Percentiles rank a stretch among this genome's conserved stretches.
Conservation (phyloP, 1,140 invertebrate species). For the Drosophila sturtevanti region DNA sequence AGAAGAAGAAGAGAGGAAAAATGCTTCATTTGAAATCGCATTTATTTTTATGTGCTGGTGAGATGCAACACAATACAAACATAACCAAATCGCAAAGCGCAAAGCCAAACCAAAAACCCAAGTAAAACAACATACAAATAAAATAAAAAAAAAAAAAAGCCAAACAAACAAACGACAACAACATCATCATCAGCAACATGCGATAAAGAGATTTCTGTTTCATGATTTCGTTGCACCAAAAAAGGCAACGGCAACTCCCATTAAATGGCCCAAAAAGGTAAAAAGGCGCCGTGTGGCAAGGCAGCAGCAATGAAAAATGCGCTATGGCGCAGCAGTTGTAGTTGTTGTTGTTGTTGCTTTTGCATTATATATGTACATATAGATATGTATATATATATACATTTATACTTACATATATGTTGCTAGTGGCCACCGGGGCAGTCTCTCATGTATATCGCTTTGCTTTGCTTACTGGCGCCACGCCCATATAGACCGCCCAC, state of each 20-base stretch:
- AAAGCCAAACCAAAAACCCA: too few species aligned
- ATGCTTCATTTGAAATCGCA: slow-evolving; percentile 44
- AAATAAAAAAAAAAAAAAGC: slow-evolving; percentile 23
- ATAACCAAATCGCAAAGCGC: too few species aligned
- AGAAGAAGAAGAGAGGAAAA: too few species aligned
- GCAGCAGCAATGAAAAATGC: background rate
- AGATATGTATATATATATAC: too few species aligned
- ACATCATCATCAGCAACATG: slow-evolving; percentile 37
- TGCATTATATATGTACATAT: too few species aligned
- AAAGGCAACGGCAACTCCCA: slow-evolving; percentile 80
- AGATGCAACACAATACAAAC: too few species aligned
- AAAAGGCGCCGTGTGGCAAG: slow-evolving; percentile 57
- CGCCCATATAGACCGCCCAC: slow-evolving; percentile 42
- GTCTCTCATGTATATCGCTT: slow-evolving; percentile 58
- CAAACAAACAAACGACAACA: slow-evolving; percentile 41
- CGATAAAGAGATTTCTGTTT: slow-evolving; percentile 73
- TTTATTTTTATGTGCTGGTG: slow-evolving; percentile 55
- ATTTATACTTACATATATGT: slow-evolving; percentile 35
- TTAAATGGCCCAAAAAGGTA: slow-evolving; percentile 77
- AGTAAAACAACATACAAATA: slow-evolving; percentile 6
- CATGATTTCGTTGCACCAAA: slow-evolving; percentile 78
- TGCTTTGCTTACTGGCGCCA: slow-evolving; percentile 57
- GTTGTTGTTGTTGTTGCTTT: slow-evolving; percentile 31
- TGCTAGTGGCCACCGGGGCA: slow-evolving; percentile 59
- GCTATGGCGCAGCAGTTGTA: too few species aligned